Conservation (phyloP, 2,797 vertebrate genomes). For the Emys orbicularis region DNA sequence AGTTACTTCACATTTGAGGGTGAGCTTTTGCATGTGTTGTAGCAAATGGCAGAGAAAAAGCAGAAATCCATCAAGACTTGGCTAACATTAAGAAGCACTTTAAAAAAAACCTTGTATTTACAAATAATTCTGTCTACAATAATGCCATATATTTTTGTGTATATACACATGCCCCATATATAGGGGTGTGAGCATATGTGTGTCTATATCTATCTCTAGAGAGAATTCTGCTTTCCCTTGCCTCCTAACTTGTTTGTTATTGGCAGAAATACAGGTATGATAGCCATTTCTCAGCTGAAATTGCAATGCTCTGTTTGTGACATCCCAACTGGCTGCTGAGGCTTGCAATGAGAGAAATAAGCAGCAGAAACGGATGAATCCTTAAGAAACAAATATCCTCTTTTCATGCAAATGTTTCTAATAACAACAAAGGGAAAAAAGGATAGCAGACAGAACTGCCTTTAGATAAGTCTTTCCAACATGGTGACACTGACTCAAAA, state of each 20-base stretch:
- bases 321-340: neutral
- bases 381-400: neutral
- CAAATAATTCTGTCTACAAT: neutral
- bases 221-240: constrained; percentile 14
- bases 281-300: neutral
- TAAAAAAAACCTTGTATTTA: neutral
- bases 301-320: neutral
- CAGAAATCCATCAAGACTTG: neutral
- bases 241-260: neutral
- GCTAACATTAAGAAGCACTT: neutral
- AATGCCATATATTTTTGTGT: neutral
- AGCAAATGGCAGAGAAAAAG: neutral
- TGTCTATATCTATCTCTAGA: no score
- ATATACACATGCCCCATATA: neutral
- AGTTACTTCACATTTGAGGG: neutral
- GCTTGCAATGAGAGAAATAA: neutral
- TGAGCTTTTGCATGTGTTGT: neutral
- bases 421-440: neutral
- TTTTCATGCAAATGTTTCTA: constrained; percentile 9
- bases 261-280: rapidly evolving
- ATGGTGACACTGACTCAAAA: neutral
- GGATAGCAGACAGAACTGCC: neutral
- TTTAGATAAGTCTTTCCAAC: neutral
- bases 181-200: neutral
- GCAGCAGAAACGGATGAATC: neutral